Base-by-base conservation (phyloP, 2,888 invertebrate genomes). In the Zaprionus lineosus region DNA sequence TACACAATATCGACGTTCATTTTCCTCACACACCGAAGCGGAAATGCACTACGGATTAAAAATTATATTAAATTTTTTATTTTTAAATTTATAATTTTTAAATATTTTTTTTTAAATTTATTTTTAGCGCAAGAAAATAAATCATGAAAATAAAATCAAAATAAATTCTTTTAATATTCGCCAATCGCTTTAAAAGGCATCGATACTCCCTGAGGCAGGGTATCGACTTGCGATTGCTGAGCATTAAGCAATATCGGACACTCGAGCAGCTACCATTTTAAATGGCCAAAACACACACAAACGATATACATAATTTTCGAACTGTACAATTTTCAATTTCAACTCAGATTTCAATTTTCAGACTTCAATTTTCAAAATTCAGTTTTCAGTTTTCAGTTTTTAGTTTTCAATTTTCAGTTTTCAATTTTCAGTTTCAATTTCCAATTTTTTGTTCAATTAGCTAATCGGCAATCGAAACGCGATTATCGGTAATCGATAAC, bases 391-490 rank as follows among this genome's bases (percentile, higher is more conserved):
- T n/a, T n/a, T n/a, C n/a, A n/a, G n/a, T n/a, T n/a, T n/a, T n/a
- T n/a, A n/a, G n/a, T n/a, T n/a, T n/a, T n/a, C n/a, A n/a, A n/a
- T n/a, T n/a, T n/a, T n/a, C n/a, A n/a, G n/a, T n/a, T n/a, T n/a
- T n/a, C n/a, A 58, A 41, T 51, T 59, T 53, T 6, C 14, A 48
- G 18, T 46, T 65, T 60, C 14, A 57, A 64, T 48, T 56, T 37
- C 21, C n/a, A n/a, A 51, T 58, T n/a, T n/a, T n/a, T n/a, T n/a
- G n/a, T 53, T 50, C 37, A 76, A 62, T 74, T 53, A 50, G 57
- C 71, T 58, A 84, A 76, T 73, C 57, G 50, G 21, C 9, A 43
- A n/a, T n/a, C n/a, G n/a, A n/a, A n/a, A n/a, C n/a, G n/a, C n/a
- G n/a, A n/a, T n/a, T n/a, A n/a, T n/a, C n/a, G n/a, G n/a, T n/a